These are phyloP conservation scores for Melanotaenia parkinsoni DNA, from an alignment of 2,797 vertebrate genomes.

Conservation along the genomic window DNA sequence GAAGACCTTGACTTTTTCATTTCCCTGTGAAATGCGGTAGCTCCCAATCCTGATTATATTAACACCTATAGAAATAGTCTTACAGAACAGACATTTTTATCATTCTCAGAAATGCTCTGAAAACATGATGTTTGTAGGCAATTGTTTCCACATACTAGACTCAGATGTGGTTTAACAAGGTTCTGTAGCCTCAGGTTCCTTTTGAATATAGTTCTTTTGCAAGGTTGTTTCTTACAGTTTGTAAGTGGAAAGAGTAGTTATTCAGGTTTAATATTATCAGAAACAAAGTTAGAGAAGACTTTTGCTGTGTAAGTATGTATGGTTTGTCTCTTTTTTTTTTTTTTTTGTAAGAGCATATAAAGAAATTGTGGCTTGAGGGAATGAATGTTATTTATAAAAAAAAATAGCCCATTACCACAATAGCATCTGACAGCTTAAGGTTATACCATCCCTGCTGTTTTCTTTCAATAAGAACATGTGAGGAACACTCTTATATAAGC, in stretches of 20 bases:
- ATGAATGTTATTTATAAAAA: background rate
- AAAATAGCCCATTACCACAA: background rate
- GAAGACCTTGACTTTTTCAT: background rate
- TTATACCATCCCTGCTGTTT: background rate
- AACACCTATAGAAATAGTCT: constrained; percentile 4
- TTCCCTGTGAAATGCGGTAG: constrained; percentile 5
- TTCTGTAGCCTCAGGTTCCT: background rate
- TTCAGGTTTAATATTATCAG: background rate
- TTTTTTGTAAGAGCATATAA: background rate
- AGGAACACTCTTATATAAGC: background rate
- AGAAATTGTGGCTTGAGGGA: background rate
- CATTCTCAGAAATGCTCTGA: background rate
- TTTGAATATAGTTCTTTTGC: background rate
- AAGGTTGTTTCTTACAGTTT: background rate
- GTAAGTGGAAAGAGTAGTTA: background rate
- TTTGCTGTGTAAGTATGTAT: background rate
- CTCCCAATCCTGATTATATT: constrained; percentile 13
- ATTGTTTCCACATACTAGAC: background rate
- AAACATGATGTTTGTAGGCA: background rate
- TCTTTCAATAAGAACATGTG: background rate
- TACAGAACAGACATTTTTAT: background rate
- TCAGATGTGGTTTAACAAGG: background rate
- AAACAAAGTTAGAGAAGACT: background rate
- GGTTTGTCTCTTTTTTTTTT: background rate
- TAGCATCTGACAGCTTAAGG: background rate